These are phyloP conservation scores for Notodonta ziczac DNA, from an alignment of 2,888 invertebrate species.

Conservation along the genomic window DNA sequence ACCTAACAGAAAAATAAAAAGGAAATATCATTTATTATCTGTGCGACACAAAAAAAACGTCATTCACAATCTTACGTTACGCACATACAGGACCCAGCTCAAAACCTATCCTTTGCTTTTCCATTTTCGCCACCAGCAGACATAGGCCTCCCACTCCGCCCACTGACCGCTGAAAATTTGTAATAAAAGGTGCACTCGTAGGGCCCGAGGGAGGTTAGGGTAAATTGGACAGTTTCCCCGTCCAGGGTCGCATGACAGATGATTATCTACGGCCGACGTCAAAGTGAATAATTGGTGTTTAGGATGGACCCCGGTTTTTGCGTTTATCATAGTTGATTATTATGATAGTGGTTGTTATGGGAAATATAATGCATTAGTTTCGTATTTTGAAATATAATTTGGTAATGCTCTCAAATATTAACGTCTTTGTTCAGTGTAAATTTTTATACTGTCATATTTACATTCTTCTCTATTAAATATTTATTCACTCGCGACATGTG, in stretches of 20 bases:
- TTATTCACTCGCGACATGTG: too few relatives aligned
- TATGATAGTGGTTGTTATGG: conserved; percentile 19
- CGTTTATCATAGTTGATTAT: conserved; percentile 49
- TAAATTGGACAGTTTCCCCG: conserved; percentile 58
- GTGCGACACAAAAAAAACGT: conserved; percentile 59
- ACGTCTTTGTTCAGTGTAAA: too few relatives aligned
- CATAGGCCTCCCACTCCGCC: conserved; percentile 38
- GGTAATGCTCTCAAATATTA: too few relatives aligned
- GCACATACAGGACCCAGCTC: conserved; percentile 69
- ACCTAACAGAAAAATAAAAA: conserved; percentile 24
- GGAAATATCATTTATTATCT: conserved; percentile 52
- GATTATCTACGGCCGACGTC: conserved; percentile 81
- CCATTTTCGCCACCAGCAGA: conserved; percentile 55
- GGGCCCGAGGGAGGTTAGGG: conserved; percentile 52
- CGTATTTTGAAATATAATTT: too few relatives aligned
- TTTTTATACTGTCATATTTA: too few relatives aligned
- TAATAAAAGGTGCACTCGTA: conserved; percentile 35
- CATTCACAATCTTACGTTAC: conserved; percentile 72
- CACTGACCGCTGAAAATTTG: conserved; percentile 18
- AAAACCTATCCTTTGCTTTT: conserved; percentile 69
- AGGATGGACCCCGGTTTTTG: conserved; percentile 59
- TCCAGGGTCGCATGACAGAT: conserved; percentile 78
- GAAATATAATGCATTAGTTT: conserved; percentile 3
- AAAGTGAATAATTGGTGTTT: conserved; percentile 83
- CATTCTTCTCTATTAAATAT: too few relatives aligned